Conservation (phyloP, 2,797 vertebrate species). For the Microcaecilia unicolor region DNA sequence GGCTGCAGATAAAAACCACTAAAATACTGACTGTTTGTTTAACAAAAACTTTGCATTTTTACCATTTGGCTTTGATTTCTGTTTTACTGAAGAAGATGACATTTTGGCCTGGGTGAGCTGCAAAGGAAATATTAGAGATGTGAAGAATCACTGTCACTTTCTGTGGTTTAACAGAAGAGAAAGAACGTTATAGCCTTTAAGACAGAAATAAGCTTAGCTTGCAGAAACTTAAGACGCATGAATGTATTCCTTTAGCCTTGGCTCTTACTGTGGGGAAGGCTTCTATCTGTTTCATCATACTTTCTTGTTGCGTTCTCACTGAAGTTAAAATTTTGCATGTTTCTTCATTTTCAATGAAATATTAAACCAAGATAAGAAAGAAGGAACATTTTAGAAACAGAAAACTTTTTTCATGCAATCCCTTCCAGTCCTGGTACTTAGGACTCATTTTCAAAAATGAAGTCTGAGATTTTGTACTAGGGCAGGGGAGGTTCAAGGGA, state of each 20-base stretch:
- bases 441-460: too few relatives aligned
- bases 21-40: conserved; percentile 57
- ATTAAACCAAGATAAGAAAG: too few relatives aligned
- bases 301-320: too few relatives aligned
- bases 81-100: conserved; percentile 39
- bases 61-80: conserved; percentile 60
- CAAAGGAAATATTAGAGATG: conserved; percentile 41
- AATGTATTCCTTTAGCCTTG: conserved; percentile 35
- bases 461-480: too few relatives aligned
- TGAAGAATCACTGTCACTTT: conserved; percentile 37
- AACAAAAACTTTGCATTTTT: conserved; percentile 55
- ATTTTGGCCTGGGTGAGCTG: conserved; percentile 45
- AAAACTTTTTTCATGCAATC: too few relatives aligned
- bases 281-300: too few relatives aligned
- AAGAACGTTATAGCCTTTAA: conserved; percentile 32
- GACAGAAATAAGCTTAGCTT: conserved; percentile 41
- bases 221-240: conserved; percentile 37
- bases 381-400: too few relatives aligned
- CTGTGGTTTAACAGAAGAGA: conserved; percentile 27
- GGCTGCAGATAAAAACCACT: conserved; percentile 53
- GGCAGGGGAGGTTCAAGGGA: too few relatives aligned
- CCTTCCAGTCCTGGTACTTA: too few relatives aligned
- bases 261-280: conserved; percentile 25
- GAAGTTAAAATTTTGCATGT: too few relatives aligned
- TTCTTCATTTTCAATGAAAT: too few relatives aligned